These are phyloP conservation scores for Psammodynastes pulverulentus DNA, from an alignment of 2,113 vertebrate species.

Conservation along the genomic window DNA sequence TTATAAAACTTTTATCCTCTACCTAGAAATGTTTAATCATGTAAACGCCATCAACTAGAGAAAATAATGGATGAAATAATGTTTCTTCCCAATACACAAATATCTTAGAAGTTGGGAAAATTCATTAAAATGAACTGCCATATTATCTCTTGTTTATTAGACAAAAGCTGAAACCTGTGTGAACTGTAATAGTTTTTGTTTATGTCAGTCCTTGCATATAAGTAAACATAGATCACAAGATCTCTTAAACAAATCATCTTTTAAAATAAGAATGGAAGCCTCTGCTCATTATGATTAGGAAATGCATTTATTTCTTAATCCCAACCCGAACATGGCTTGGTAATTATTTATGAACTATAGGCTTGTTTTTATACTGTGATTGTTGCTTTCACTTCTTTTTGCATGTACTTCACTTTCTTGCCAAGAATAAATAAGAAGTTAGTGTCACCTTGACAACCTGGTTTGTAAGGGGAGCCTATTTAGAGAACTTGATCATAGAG, in stretches of 20 bases:
- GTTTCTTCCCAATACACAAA: neutral
- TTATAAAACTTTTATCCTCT: neutral
- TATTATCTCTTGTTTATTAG: neutral
- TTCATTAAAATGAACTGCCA: neutral
- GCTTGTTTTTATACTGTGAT: neutral
- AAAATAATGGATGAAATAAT: neutral
- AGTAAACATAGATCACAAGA: neutral
- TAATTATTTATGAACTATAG: conserved; percentile 3
- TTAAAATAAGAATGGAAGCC: neutral
- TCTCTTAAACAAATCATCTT: neutral
- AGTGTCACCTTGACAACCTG: conserved; percentile 1
- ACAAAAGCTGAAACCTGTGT: neutral
- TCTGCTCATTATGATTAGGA: neutral
- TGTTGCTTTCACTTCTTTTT: neutral
- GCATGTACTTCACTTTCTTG: neutral
- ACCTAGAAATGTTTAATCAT: neutral
- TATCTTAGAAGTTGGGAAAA: neutral
- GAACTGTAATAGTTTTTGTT: neutral
- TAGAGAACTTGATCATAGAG: neutral
- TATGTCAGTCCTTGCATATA: neutral
- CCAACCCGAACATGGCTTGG: neutral
- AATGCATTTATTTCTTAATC: neutral
- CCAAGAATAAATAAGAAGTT: neutral
- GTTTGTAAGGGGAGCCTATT: conserved; percentile 5
- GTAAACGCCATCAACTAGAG: neutral